A percentile compares a stretch with the other conserved stretches of the same genome.
Evolutionary conservation across 2,888 invertebrate genomes (phyloP).

Genomic region (Anagyrus pseudococci): DNA sequence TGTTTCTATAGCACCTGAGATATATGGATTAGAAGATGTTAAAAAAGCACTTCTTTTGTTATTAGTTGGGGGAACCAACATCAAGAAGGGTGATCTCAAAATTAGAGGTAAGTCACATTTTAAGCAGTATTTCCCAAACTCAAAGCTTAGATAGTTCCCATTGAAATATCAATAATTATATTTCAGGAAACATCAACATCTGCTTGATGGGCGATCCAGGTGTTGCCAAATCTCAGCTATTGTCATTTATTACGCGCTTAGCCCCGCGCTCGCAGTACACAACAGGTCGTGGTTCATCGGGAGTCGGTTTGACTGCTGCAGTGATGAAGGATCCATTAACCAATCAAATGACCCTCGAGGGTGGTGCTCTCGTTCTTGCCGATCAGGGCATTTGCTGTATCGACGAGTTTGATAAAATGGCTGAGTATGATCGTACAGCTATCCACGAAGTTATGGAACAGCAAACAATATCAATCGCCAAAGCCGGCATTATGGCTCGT

Average conservation of each 20-base stretch:
- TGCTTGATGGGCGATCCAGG: slow-evolving; percentile 99
- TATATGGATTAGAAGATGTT: slow-evolving; percentile 97
- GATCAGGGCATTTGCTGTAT: slow-evolving; percentile 99
- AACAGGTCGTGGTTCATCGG: slow-evolving; percentile 94
- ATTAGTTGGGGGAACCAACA: slow-evolving; percentile 90
- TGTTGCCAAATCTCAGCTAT: slow-evolving; percentile 97
- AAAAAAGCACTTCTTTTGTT: slow-evolving; percentile 95
- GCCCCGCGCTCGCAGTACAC: slow-evolving; percentile 95
- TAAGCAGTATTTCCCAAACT: background rate
- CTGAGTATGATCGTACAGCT: slow-evolving; percentile 91
- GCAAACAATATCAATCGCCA: slow-evolving; percentile 99
- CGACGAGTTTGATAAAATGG: slow-evolving; percentile 99
- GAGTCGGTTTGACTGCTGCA: slow-evolving; percentile 98
- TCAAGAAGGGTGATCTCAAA: slow-evolving; percentile 92
- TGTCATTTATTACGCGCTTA: slow-evolving; percentile 92
- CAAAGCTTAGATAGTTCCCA: background rate
- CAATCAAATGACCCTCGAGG: slow-evolving; percentile 96
- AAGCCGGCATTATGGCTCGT: slow-evolving; percentile 98
- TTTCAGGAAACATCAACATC: slow-evolving; percentile 87
- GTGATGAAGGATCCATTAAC: slow-evolving; percentile 97
- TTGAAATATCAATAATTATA: background rate
- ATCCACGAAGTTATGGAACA: slow-evolving; percentile 99
- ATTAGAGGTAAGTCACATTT: slow-evolving; percentile 72
- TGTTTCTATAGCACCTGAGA: slow-evolving; percentile 95
- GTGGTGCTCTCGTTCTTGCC: slow-evolving; percentile 94